Percentiles rank a stretch among this genome's conserved stretches.
phyloP scores from a whole-genome alignment of 2,888 invertebrate species.

The Villa cingulata region DNA sequence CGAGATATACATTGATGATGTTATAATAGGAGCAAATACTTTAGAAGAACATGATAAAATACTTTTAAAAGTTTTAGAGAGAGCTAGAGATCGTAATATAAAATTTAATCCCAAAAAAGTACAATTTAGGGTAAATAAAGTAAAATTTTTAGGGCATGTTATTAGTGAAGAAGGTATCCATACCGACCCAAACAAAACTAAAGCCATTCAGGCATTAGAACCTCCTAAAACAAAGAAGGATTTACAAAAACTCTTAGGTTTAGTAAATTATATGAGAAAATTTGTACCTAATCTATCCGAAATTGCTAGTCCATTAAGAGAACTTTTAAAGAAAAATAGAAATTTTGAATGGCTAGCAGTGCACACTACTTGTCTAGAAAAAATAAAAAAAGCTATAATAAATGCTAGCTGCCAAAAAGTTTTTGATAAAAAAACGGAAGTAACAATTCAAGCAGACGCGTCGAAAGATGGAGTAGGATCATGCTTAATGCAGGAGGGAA shows the following conservation, averaged over 20 bases:
- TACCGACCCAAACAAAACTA: conserved; percentile 5
- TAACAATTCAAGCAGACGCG: too few relatives aligned
- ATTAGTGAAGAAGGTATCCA: conserved; percentile 9
- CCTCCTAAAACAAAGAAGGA: conserved; percentile 8
- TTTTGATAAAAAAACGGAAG: too few relatives aligned
- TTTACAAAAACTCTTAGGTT: conserved; percentile 9
- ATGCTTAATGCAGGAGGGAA: too few relatives aligned
- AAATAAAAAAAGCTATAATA: not conserved
- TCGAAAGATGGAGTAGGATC: too few relatives aligned
- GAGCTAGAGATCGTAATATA: conserved; percentile 17
- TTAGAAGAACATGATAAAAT: conserved; percentile 16
- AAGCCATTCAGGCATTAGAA: conserved; percentile 1
- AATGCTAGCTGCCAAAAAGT: not conserved
- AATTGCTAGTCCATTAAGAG: not conserved
- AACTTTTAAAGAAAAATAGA: conserved; percentile 9
- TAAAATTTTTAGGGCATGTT: conserved; percentile 20
- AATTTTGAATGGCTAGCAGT: conserved; percentile 18
- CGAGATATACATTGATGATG: conserved; percentile 24
- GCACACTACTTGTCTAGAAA: conserved; percentile 4
- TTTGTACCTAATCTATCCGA: conserved; percentile 1
- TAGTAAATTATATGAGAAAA: conserved; percentile 11
- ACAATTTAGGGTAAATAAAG: conserved; percentile 13
- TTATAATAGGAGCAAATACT: conserved; percentile 12
- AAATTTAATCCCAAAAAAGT: conserved; percentile 21
- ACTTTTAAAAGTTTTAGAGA: conserved; percentile 17